Conservation (phyloP, 2,113 vertebrate species). For the Tychaedon coryphoeus region DNA sequence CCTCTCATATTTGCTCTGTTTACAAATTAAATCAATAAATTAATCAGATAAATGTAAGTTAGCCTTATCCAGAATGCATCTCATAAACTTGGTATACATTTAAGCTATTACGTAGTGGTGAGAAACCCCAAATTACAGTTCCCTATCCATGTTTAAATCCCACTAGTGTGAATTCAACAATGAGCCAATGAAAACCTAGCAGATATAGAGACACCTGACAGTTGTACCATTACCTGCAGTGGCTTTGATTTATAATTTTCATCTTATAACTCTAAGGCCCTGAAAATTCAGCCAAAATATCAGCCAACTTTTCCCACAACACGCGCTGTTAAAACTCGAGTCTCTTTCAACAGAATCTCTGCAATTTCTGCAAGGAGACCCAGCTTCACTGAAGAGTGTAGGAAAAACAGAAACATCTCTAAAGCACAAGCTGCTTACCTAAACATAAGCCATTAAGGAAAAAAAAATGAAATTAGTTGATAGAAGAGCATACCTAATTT, state of each 20-base stretch:
- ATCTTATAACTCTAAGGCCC: background rate
- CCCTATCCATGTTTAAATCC: background rate
- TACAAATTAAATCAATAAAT: background rate
- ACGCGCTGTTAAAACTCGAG: accelerated
- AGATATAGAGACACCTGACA: background rate
- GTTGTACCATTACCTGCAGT: background rate
- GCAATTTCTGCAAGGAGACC: background rate
- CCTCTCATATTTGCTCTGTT: background rate
- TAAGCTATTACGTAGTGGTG: accelerated
- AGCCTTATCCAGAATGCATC: background rate
- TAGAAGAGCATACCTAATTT: background rate
- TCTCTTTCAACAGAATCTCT: background rate
- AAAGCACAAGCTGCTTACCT: background rate
- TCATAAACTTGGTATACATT: background rate
- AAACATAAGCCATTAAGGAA: background rate
- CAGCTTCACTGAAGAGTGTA: accelerated
- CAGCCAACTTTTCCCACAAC: background rate
- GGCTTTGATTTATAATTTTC: background rate
- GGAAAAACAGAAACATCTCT: background rate
- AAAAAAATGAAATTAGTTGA: background rate
- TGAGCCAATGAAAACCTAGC: background rate
- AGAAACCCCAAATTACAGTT: background rate
- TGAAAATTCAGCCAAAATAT: background rate
- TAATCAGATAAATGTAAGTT: background rate
- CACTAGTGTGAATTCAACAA: background rate